Conservation (phyloP, 2,888 invertebrate species). For the Dynastes grantii region DNA sequence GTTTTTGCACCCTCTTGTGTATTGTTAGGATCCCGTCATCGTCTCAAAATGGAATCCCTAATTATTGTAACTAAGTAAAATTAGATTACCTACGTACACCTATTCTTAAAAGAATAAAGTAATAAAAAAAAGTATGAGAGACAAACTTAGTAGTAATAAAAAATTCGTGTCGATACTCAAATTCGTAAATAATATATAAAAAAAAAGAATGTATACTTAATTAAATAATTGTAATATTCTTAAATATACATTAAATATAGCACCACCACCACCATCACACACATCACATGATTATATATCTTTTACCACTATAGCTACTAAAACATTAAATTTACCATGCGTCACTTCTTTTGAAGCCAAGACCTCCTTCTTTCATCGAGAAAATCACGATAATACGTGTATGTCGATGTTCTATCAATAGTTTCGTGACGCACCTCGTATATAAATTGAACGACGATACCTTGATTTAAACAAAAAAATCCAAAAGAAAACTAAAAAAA, state of each 20-base stretch:
- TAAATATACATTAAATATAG: constrained; percentile 51
- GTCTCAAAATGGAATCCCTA: too few relatives aligned
- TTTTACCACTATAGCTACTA: background rate
- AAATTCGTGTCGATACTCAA: constrained; percentile 68
- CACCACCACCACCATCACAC: constrained; percentile 8
- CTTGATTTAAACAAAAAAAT: background rate
- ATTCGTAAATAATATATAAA: constrained; percentile 25
- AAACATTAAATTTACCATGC: background rate
- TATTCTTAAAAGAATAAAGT: too few relatives aligned
- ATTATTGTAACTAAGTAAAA: constrained; percentile 55
- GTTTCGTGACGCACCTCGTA: background rate
- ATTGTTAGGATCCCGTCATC: too few relatives aligned
- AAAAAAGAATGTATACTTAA: constrained; percentile 54
- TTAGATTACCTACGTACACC: constrained; percentile 66
- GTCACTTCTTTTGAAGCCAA: too few relatives aligned
- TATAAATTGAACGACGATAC: background rate
- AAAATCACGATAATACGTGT: too few relatives aligned
- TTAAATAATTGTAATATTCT: constrained; percentile 43
- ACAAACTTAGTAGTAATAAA: constrained; percentile 48
- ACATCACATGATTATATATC: background rate
- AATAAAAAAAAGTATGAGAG: constrained; percentile 17
- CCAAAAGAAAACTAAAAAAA: background rate
- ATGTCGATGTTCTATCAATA: background rate
- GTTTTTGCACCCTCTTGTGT: too few relatives aligned
- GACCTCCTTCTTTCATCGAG: too few relatives aligned